These are phyloP conservation scores for Mormyrus lacerda DNA, from an alignment of 2,113 vertebrate species.

Conservation along the genomic window DNA sequence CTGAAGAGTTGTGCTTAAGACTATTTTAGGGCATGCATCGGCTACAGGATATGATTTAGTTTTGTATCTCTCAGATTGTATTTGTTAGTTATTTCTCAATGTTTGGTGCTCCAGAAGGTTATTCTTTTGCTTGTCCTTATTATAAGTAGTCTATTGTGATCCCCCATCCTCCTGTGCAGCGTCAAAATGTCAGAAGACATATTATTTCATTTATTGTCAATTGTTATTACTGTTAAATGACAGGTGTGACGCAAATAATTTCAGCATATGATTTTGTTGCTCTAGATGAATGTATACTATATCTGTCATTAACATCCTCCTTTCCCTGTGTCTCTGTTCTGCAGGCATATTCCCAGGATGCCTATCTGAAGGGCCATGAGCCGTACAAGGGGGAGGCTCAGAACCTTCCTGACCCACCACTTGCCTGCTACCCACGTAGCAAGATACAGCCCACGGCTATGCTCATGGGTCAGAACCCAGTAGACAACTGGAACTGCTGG, in stretches of 20 bases:
- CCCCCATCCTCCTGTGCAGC: background rate
- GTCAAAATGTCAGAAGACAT: background rate
- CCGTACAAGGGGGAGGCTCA: slow-evolving; percentile 70
- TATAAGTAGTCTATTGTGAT: background rate
- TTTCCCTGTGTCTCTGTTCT: background rate
- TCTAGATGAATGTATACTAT: background rate
- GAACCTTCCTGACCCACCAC: slow-evolving; percentile 75
- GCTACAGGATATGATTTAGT: background rate
- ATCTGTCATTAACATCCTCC: background rate
- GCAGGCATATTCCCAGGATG: slow-evolving; percentile 86
- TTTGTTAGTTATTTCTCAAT: background rate
- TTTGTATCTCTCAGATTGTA: background rate
- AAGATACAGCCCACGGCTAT: slow-evolving; percentile 50
- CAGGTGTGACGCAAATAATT: background rate
- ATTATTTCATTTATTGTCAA: background rate
- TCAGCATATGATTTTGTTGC: background rate
- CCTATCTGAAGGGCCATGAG: slow-evolving; percentile 79
- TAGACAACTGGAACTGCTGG: slow-evolving; percentile 54
- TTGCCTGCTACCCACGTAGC: slow-evolving; percentile 61
- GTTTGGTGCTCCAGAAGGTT: background rate
- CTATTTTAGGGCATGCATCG: background rate
- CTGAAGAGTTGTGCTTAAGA: background rate
- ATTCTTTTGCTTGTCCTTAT: background rate
- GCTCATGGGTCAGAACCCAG: slow-evolving; percentile 28
- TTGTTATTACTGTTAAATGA: background rate